These are phyloP conservation scores for Alectoris magna DNA, from an alignment of 2,797 vertebrate genomes.

Conservation along the genomic window DNA sequence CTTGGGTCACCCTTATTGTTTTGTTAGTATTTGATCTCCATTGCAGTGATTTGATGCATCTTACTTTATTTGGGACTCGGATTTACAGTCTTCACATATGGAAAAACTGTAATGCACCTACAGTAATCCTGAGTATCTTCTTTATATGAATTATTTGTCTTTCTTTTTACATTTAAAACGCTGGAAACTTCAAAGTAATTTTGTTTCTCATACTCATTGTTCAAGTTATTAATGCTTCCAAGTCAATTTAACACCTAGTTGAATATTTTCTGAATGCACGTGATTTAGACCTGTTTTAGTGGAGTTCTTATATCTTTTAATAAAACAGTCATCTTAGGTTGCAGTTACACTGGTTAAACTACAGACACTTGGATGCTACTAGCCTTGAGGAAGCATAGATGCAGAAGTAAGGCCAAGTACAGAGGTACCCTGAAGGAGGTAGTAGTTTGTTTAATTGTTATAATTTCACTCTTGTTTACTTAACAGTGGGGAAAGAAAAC, in stretches of 20 bases:
- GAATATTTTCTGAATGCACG: neutral
- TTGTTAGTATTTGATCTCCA: neutral
- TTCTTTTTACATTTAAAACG: neutral
- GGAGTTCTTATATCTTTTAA: neutral
- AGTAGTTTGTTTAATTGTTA: neutral
- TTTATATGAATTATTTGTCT: neutral
- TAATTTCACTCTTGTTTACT: neutral
- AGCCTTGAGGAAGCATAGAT: neutral
- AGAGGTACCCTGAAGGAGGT: neutral
- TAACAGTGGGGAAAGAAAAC: neutral
- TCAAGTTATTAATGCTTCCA: neutral
- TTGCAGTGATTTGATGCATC: neutral
- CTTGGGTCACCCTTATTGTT: fast-evolving
- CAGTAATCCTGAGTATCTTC: neutral
- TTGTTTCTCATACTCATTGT: neutral
- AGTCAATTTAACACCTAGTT: neutral
- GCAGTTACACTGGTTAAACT: neutral
- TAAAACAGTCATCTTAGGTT: neutral
- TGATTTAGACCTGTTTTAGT: neutral
- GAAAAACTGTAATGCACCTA: neutral
- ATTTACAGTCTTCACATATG: neutral
- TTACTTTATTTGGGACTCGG: neutral
- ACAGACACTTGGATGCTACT: neutral
- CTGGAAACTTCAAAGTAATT: neutral
- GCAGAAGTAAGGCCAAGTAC: neutral